Conservation (phyloP, 2,888 invertebrate genomes). For the Xanthorhoe designata region DNA sequence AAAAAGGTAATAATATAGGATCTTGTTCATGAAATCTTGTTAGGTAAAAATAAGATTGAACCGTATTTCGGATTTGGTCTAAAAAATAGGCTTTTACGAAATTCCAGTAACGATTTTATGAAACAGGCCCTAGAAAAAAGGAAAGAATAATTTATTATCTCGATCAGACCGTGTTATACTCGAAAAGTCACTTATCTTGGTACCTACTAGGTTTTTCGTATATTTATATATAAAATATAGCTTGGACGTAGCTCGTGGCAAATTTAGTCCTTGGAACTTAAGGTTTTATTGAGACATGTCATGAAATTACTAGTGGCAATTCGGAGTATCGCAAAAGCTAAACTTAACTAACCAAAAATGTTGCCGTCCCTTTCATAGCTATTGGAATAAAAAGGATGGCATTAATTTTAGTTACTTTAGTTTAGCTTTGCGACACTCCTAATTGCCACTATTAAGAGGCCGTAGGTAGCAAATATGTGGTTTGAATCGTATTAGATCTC, state of each 20-base stretch:
- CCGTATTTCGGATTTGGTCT: not conserved
- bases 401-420: no score
- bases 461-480: no score
- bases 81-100: not conserved
- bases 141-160: constrained; percentile 7
- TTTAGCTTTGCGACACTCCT: no score
- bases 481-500: no score
- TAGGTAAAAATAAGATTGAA: constrained; percentile 8
- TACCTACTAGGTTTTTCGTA: not conserved
- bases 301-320: no score
- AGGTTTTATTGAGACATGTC: no score
- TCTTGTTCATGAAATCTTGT: constrained; percentile 22
- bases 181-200: not conserved
- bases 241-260: not conserved
- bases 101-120: not conserved
- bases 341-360: no score
- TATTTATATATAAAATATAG: not conserved
- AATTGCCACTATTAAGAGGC: no score
- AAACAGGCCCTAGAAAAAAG: constrained; percentile 1
- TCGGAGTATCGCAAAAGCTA: no score
- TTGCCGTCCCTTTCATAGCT: no score
- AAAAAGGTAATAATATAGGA: not conserved
- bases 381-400: no score
- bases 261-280: not conserved
- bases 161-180: not conserved